Evolutionary conservation across 2,797 vertebrate species (phyloP), one percentile per base, ranked within the genome.

Genomic region (Spea hammondii): DNA sequence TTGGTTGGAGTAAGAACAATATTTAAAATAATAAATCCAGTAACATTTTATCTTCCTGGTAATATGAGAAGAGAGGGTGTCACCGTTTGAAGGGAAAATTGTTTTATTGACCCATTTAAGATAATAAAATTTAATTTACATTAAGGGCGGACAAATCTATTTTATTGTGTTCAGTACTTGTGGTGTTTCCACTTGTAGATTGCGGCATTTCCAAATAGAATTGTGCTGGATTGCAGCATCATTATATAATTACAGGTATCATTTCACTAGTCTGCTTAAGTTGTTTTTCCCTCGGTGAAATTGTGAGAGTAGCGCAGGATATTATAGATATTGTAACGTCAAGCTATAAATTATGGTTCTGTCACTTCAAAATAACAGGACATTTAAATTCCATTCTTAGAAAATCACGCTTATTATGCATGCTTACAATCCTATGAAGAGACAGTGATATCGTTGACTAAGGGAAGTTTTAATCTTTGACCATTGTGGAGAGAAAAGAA

Each of bases 191-290:
- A 5, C 55, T 12, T 12, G 55, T 13, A 59, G 55, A 5, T 83
- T 50, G 80, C 76, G 82, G 51, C 79, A 59, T 84, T 88, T 82
- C 64, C 49, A 47, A 6, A 83, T 85, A 76, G 47, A 73, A 73
- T 13, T 13, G 32, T 32, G 85, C 79, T 83, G 79, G 79, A 75
- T 77, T 54, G 48, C 70, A 74, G 11, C 69, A 44, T 82, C 83
- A 83, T 80, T 66, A 83, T 80, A 67, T 80, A 82, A 82, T 84
- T 85, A 45, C 5, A 79, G 45, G 74, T 86, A 85, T 84, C 57
- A 81, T 81, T 70, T 78, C 55, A 83, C 17, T 6, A 68, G 55
- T 83, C 51, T 65, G 14, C 78, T 83, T 72, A 51, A 72, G 32
- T 79, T 84, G 78, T 86, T 82, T 51, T 71, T 1, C 69, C 5